Evolutionary conservation across 1,140 invertebrate species (phyloP).

Genomic region (Anastatus disparis): DNA sequence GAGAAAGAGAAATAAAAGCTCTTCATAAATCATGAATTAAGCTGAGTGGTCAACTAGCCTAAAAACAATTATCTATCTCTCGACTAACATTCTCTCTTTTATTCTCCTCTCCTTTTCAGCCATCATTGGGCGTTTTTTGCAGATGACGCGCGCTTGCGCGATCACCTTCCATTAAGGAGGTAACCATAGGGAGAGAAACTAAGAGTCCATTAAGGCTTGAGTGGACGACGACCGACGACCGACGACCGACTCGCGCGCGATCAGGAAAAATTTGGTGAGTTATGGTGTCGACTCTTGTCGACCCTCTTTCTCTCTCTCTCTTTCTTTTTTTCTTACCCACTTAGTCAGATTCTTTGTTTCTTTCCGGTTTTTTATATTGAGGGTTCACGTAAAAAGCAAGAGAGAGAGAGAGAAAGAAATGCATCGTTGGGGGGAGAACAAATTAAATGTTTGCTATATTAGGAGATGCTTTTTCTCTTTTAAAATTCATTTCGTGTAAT

Average conservation of each 20-base stretch:
- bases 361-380: slow-evolving; percentile 18
- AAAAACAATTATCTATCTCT: no score
- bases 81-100: no score
- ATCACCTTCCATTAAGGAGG: slow-evolving; percentile 12
- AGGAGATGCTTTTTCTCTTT: neutral
- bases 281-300: slow-evolving; percentile 25
- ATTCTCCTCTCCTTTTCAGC: no score
- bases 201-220: slow-evolving; percentile 18
- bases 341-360: slow-evolving; percentile 26
- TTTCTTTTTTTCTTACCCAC: neutral
- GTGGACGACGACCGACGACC: slow-evolving; percentile 1
- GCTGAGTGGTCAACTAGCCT: neutral
- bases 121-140: slow-evolving; percentile 7
- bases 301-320: neutral
- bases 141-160: neutral
- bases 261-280: slow-evolving; percentile 40
- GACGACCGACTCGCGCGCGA: slow-evolving; percentile 30
- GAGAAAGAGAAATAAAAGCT: neutral
- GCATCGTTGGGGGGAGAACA: neutral
- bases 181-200: neutral
- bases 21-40: slow-evolving; percentile 3
- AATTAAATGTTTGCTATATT: slow-evolving; percentile 5
- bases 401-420: neutral
- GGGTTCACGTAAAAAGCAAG: neutral
- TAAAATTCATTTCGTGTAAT: slow-evolving; percentile 12